Conservation (phyloP, 2,113 vertebrate genomes). For the Malaclemys terrapin region DNA sequence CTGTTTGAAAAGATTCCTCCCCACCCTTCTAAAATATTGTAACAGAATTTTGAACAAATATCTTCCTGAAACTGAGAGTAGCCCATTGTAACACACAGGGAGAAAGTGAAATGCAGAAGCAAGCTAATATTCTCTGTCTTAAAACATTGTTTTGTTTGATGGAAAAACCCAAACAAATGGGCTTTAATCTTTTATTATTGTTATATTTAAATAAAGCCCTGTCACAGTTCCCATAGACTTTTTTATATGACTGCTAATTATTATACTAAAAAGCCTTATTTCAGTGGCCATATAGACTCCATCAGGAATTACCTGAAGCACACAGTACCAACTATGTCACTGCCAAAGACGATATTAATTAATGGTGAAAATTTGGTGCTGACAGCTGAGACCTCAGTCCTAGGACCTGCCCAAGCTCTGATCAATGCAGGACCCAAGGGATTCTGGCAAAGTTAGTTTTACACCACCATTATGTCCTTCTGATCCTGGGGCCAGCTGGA, state of each 20-base stretch:
- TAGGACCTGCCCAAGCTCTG: neutral
- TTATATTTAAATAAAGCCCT: slow-evolving; percentile 45
- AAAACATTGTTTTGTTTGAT: neutral
- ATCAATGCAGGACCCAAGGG: neutral
- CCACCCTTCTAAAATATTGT: neutral
- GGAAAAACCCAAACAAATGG: slow-evolving; percentile 3
- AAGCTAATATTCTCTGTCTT: neutral
- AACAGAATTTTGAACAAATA: slow-evolving; percentile 21
- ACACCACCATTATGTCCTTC: neutral
- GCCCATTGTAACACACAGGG: neutral
- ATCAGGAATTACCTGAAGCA: neutral
- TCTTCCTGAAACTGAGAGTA: neutral
- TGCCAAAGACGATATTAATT: neutral
- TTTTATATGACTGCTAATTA: slow-evolving; percentile 49
- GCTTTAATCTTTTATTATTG: slow-evolving; percentile 34
- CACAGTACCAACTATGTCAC: neutral
- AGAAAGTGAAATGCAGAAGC: neutral
- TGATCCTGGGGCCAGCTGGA: neutral
- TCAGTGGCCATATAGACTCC: neutral
- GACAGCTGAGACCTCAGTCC: neutral
- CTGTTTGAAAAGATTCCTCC: neutral
- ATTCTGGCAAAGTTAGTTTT: neutral
- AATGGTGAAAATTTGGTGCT: neutral
- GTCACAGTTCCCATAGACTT: neutral
- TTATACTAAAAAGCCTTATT: neutral